Evolutionary conservation across 2,888 invertebrate species (phyloP), one percentile per base, ranked within the genome.

Genomic region (Cheiracanthium punctorium): DNA sequence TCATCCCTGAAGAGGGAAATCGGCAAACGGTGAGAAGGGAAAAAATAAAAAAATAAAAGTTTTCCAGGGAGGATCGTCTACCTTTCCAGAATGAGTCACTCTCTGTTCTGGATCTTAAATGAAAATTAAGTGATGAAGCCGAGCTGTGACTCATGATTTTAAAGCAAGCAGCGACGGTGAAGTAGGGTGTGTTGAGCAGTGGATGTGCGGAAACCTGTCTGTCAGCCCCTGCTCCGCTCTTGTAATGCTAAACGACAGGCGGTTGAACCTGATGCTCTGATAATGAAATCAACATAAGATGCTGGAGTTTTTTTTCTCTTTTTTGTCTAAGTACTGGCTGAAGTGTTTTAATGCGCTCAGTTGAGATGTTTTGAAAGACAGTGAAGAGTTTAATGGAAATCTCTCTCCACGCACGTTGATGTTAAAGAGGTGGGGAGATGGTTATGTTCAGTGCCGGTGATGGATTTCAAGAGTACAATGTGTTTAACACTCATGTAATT

Each of bases 41-140:
- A n/a, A n/a, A n/a, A n/a, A n/a, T n/a, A n/a, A n/a, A n/a, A 37
- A 37, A 10, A 37, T 4, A 37, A 37, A 58, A 58, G 20, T 24
- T 17, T 5, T 58, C 14, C 1, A 20, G 58, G 24, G 24, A 24
- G 58, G 24, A 17, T 24, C 1, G 58, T 24, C 24, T 24, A 24
- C 1, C 58, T 58, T 58, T 7, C 2, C 5, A 24, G 24, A 64
- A 41, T 79, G 79, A 79, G 52, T 79, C 79, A 79, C 41, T 29
- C 58, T 37, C 30, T 48, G 43, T 41, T 75, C 37, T 74, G 73
- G 79, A 84, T 84, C 84, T 84, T 84, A 79, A 79, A 84, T 84
- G 84, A 84, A 84, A 84, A 84, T 84, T 84, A 84, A 84, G 84
- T 79, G 74, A 77, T 74, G 74, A 79, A 84, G 70, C 67, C 2